Conservation (phyloP, 2,113 vertebrate species). For the Oncorhynchus gorbuscha region DNA sequence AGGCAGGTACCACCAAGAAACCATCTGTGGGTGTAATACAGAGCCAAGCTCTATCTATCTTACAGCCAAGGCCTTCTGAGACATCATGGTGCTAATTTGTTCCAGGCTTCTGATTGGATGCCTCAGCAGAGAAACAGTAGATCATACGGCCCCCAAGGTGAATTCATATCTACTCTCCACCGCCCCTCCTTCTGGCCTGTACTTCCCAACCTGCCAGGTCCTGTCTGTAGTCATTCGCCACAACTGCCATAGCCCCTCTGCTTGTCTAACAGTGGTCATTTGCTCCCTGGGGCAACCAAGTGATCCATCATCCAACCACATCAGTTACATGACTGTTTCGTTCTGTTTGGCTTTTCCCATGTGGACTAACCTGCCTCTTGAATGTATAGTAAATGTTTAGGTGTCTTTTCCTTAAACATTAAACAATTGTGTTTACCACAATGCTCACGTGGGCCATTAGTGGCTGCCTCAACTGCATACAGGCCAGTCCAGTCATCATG, state of each 20-base stretch:
- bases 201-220: neutral
- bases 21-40: neutral
- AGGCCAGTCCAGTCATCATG: neutral
- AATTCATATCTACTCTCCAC: neutral
- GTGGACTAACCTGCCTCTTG: conserved; percentile 14
- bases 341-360: neutral
- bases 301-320: conserved; percentile 1
- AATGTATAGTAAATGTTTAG: conserved; percentile 42
- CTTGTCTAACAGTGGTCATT: conserved; percentile 10
- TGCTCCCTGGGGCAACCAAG: neutral
- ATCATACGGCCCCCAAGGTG: neutral
- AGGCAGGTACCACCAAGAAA: neutral
- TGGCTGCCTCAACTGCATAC: neutral
- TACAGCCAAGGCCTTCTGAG: neutral
- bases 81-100: neutral
- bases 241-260: neutral
- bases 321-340: neutral
- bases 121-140: neutral
- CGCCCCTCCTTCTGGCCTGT: neutral
- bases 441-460: neutral
- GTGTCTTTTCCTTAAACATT: conserved; percentile 1
- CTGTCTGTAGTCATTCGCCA: conserved; percentile 11
- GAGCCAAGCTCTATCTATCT: neutral
- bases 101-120: neutral
- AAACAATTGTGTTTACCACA: conserved; percentile 47